Conservation (phyloP, 64 coral and sea anemone genomes). For the Montipora capricornis region DNA sequence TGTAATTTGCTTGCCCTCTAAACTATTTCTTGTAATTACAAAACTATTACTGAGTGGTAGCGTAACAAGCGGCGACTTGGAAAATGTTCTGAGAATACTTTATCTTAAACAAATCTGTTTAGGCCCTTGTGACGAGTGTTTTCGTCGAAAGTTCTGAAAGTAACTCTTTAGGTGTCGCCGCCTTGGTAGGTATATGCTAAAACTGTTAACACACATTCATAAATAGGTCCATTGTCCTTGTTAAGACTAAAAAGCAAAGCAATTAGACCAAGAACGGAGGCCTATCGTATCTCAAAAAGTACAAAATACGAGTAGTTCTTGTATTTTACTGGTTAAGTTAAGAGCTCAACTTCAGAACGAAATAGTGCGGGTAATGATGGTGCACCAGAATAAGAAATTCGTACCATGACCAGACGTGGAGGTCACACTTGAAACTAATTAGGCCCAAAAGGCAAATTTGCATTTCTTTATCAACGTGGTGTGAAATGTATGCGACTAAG, state of each 20-base stretch:
- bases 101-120: too few species aligned
- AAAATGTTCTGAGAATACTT: too few species aligned
- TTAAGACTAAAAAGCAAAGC: conserved; percentile 24
- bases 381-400: too few species aligned
- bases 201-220: conserved; percentile 28
- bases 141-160: background rate
- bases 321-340: background rate
- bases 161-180: background rate
- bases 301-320: background rate
- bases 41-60: too few species aligned
- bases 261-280: background rate
- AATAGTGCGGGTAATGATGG: too few species aligned
- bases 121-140: too few species aligned
- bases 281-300: background rate
- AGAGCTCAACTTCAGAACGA: too few species aligned
- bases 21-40: too few species aligned
- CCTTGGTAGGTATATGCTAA: background rate
- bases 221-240: conserved; percentile 34
- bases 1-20: too few species aligned
- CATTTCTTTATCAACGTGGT: conserved; percentile 4
- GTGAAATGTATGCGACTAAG: conserved; percentile 27
- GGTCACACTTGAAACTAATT: background rate
- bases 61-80: too few species aligned
- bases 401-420: background rate
- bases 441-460: conserved; percentile 16